Evolutionary conservation across 2,113 vertebrate genomes (phyloP), one percentile per base, ranked within the genome.

Genomic region (Tupaia tana): DNA sequence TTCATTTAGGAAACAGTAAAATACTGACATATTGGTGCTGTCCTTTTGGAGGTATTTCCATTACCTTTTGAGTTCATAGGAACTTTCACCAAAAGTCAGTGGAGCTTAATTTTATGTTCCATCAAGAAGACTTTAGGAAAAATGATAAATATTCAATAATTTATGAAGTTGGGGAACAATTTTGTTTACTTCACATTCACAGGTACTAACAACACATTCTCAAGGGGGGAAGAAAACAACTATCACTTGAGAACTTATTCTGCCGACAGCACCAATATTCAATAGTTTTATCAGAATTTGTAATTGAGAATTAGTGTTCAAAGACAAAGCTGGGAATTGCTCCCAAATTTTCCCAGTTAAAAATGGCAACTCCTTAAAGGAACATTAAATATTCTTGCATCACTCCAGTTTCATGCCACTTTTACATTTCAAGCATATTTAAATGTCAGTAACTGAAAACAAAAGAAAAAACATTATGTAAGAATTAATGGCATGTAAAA

Each of bases 371-470:
- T 79, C 56, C 27, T 95, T 94, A 91, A 96, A 97, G 77, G 52
- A 97, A 94, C 14, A 94, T 29, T 93, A 94, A 94, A 90, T 93
- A 91, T 94, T 97, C 93, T 98, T 97, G 79, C 97, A 98, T 98
- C 98, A 99, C 99, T 0, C 97, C 98, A 99, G 98, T 99, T 99
- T 98, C 98, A 97, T 98, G 98, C 98, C 97, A 98, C 98, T 98
- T 99, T 99, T 99, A 99, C 98, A 97, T 96, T 98, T 98, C 96
- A 98, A 99, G 98, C 98, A 98, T 98, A 98, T 98, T 98, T 98
- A 98, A 98, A 98, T 64, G 98, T 97, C 97, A 98, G 95, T 98
- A 98, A 99, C 98, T 97, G 97, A 98, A 99, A 98, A 96, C 77
- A 98, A 98, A 98, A 61, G 94, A 96, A 97, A 98, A 98, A 97